Base-by-base conservation (phyloP, 2,797 vertebrate species). In the Nyctalus aviator region DNA sequence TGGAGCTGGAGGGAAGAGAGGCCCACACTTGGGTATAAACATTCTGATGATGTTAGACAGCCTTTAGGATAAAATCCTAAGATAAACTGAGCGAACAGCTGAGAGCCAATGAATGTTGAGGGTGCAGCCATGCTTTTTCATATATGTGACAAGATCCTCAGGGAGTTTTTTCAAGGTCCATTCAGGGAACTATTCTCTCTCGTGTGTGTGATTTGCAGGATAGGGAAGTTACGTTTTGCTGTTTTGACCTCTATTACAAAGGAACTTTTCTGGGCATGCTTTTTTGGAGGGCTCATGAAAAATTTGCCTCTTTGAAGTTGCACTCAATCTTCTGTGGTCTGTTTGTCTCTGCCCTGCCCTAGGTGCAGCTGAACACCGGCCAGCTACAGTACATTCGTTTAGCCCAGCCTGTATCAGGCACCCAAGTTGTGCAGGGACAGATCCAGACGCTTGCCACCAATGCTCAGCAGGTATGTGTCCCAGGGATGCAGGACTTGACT, bases 341-440 rank as follows among this genome's bases (percentile, higher is more conserved):
- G 69, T 97, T 92, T 96, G 81, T 97, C 88, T 97, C 89, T 97
- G 84, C 90, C 95, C 89, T 90, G 95, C 95, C 87, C 95, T 95
- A 99, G 99, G 99, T 99, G 83, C 99, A 99, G 96, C 98, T 99
- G 94, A 99, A 99, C 94, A 99, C 99, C 0, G 99, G 99, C 93
- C 99, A 99, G 97, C 98, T 99, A 93, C 99, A 99, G 97, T 99
- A 99, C 97, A 99, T 99, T 97, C 99, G 99, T 95, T 98, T 99
- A 96, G 99, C 99, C 71, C 99, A 99, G 97, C 99, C 99, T 1
- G 99, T 99, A 94, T 99, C 99, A 64, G 99, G 99, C 97, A 99
- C 99, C 46, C 99, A 99, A 97, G 99, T 99, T 79, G 99, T 99
- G 93, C 99, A 99, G 98, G 99, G 99, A 97, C 99, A 99, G 98